Evolutionary conservation across 2,113 vertebrate species (phyloP).

Genomic region (Calyptommatus sinebrachiatus): DNA sequence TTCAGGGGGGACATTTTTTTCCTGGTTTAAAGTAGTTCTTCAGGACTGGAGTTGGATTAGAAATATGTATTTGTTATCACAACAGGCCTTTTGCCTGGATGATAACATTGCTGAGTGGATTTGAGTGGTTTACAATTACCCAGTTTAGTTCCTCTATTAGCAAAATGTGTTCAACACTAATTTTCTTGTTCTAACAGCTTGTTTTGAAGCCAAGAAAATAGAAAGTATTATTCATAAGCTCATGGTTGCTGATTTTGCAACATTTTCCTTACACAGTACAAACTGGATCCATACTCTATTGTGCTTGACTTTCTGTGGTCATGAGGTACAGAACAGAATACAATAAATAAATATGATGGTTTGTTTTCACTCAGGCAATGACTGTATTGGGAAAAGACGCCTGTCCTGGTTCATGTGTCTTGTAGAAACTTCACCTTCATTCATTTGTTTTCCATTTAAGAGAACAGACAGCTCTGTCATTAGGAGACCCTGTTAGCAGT

Average conservation of each 20-base stretch:
- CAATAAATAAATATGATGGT: too few species aligned
- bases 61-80: background rate
- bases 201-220: background rate
- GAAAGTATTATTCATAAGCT: background rate
- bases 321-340: background rate
- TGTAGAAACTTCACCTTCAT: background rate
- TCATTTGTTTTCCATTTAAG: background rate
- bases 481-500: constrained; percentile 15
- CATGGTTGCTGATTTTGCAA: background rate
- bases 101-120: background rate
- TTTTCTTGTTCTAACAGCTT: background rate
- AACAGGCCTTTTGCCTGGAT: background rate
- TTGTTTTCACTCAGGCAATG: background rate
- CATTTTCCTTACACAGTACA: background rate
- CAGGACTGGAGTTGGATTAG: too few species aligned
- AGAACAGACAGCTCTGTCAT: constrained; percentile 4
- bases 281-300: background rate
- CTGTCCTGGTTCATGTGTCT: background rate
- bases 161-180: background rate
- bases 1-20: too few species aligned
- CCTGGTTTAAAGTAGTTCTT: too few species aligned
- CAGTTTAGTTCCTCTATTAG: background rate
- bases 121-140: background rate
- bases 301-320: background rate
- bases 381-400: background rate